Conservation (phyloP, 2,888 invertebrate species). For the Marronus borbonicus region DNA sequence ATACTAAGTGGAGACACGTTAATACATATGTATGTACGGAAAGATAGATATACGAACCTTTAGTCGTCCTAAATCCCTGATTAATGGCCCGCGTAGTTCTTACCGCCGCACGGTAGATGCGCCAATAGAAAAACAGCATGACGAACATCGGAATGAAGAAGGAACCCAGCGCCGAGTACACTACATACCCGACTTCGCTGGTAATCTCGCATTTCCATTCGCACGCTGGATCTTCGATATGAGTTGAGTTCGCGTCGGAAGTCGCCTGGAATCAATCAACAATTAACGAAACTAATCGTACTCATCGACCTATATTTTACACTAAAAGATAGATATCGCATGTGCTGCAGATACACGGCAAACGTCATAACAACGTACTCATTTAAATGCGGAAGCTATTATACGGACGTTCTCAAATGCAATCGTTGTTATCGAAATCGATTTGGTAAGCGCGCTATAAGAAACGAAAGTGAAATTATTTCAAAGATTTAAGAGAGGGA, state of each 20-base stretch:
- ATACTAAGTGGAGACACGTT: no score
- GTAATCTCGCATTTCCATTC: slow-evolving; percentile 93
- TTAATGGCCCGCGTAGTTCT: slow-evolving; percentile 94
- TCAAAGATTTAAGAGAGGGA: no score
- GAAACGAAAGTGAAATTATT: no score
- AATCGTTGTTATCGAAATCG: no score
- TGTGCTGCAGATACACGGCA: neutral
- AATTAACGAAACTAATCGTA: slow-evolving; percentile 42
- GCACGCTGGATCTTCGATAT: slow-evolving; percentile 75
- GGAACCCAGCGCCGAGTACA: slow-evolving; percentile 97
- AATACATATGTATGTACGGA: neutral
- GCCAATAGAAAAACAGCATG: slow-evolving; percentile 98
- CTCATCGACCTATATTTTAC: slow-evolving; percentile 15
- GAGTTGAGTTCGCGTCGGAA: slow-evolving; percentile 63
- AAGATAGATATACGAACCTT: slow-evolving; percentile 72
- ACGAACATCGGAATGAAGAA: slow-evolving; percentile 98
- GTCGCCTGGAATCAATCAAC: slow-evolving; percentile 60
- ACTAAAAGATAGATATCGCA: neutral
- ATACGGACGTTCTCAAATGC: neutral
- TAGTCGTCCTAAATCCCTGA: slow-evolving; percentile 91
- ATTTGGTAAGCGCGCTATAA: no score
- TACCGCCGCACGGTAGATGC: slow-evolving; percentile 95
- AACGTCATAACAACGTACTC: neutral
- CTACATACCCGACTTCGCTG: slow-evolving; percentile 95
- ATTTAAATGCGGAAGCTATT: neutral